Evolutionary conservation across 2,113 vertebrate species (phyloP).

Genomic region (Picathartes gymnocephalus): DNA sequence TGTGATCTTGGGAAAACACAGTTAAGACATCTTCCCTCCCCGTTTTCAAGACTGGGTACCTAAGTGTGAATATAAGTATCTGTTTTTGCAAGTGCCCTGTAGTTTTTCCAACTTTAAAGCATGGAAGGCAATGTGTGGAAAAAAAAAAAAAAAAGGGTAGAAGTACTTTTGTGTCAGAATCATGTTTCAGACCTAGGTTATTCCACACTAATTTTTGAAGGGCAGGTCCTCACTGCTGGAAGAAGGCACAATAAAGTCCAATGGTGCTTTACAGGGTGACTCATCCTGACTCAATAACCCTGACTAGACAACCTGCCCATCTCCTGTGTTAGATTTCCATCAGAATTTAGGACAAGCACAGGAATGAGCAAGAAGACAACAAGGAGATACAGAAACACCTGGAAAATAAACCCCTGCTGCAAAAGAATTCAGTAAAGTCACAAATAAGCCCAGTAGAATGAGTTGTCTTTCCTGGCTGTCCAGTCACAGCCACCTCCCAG

Average conservation of each 20-base stretch:
- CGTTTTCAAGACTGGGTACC: background rate
- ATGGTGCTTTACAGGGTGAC: background rate
- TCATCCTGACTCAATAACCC: background rate
- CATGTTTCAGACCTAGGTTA: background rate
- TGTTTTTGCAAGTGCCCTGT: background rate
- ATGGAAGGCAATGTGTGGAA: background rate
- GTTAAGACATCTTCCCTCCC: background rate
- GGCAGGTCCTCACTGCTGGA: background rate
- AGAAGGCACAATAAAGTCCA: background rate
- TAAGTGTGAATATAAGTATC: background rate
- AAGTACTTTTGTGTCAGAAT: background rate
- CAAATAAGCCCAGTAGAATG: background rate
- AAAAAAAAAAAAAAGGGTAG: background rate
- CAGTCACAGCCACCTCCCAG: background rate
- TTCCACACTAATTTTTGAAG: background rate
- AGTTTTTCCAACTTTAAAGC: background rate
- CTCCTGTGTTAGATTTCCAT: background rate
- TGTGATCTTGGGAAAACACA: background rate
- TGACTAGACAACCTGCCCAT: background rate
- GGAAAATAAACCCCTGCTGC: background rate
- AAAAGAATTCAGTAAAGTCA: background rate
- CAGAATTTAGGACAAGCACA: background rate
- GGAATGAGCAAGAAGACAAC: background rate
- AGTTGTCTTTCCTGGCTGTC: constrained; percentile 1
- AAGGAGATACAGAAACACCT: background rate